Base-by-base conservation (phyloP, 2,113 vertebrate genomes). In the Gobio gobio region DNA sequence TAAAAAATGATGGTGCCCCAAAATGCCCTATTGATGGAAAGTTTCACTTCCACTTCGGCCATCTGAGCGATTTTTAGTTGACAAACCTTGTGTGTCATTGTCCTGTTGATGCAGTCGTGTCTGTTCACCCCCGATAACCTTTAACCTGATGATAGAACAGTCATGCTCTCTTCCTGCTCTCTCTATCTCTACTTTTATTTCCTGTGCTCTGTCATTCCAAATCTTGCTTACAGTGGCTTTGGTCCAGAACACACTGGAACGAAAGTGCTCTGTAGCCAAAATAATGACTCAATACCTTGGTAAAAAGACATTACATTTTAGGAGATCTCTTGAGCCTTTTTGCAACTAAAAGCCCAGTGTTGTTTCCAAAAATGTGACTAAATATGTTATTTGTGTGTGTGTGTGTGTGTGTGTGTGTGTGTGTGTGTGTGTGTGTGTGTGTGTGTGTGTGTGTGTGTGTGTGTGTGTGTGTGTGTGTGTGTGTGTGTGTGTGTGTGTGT, bases 101-200 rank as follows among this genome's bases (percentile, higher is more conserved):
- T 47, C 24, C 68, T 75, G 61, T 81, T 77, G 56, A 58, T 74
- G 54, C 45, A 13, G 24, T 56, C 8, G 24, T 68, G 58, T 70
- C 78, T 74, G 51, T 47, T 70, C 61, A 26, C 40, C 24, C 9
- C 29, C 4, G 61, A 85, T 85, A 85, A 84, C 83, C 49, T 87
- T 82, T 82, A 43, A 33, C 78, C 72, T 82, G 47, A 80, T 75
- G 78, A 24, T 45, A 59, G 13, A 70, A 59, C 58, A 54, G n/a
- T 78, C 59, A 59, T 29, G 36, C 77, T 79, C 12, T 63, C n/a
- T 63, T 63, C 58, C 75, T 77, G 49, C n/a, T 29, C 58, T 58
- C 78, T 68, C 43, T 83, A 59, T 83, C 80, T 79, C 79, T 81
- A 86, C 29, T 26, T 75, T 51, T 70, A 43, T 82, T 77, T 78